phyloP scores from a whole-genome alignment of 2,113 vertebrate species.

The Antigone vipio region DNA sequence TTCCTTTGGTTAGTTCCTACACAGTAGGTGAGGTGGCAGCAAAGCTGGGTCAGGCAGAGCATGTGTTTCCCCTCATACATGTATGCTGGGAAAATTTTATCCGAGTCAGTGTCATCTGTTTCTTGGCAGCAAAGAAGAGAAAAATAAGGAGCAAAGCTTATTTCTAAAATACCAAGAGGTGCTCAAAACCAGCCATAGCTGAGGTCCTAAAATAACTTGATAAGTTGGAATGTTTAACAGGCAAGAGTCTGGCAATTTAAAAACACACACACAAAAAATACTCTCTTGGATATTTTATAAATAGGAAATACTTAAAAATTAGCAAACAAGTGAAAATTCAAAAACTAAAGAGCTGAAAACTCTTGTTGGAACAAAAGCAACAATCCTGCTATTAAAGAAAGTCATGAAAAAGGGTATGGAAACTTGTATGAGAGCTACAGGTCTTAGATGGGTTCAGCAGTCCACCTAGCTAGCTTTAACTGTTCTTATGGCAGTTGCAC shows the following conservation, averaged over 20 bases:
- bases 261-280: not conserved
- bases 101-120: not conserved
- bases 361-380: not conserved
- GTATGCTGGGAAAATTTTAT: not conserved
- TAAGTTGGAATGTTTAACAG: not conserved
- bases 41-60: not conserved
- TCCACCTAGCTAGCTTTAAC: not conserved
- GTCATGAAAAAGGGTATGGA: not conserved
- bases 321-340: not conserved
- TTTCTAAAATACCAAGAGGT: not conserved
- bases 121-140: not conserved
- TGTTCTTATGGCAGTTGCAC: not conserved
- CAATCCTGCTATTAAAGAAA: not conserved
- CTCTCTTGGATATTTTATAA: not conserved
- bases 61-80: not conserved
- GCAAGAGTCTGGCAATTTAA: not conserved
- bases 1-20: not conserved
- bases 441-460: not conserved
- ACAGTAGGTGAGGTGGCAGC: not conserved
- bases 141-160: not conserved
- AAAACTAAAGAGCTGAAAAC: not conserved
- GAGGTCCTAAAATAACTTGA: not conserved
- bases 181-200: not conserved
- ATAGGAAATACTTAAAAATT: not conserved
- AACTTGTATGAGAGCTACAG: not conserved